Evolutionary conservation across 2,888 invertebrate species (phyloP), one percentile per base, ranked within the genome.

Genomic region (Latrodectus elegans): DNA sequence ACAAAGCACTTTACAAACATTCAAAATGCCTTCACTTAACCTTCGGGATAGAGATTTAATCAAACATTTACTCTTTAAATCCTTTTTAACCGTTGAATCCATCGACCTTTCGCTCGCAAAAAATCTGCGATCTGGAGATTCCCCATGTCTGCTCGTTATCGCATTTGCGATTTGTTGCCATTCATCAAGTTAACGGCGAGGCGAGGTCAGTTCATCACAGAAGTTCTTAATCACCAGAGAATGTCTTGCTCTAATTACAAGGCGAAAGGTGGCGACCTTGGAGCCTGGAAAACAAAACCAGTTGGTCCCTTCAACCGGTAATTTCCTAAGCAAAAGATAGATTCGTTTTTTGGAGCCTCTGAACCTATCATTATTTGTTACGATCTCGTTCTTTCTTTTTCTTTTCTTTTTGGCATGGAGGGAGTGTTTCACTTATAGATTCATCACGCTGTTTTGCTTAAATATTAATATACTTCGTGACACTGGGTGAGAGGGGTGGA

Each of bases 201-300:
- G 79, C 71, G 55, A 72, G 78, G 78, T 12, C 78, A 78, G 64
- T 64, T 72, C 71, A 71, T 80, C 72, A 64, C 78, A n/a, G 70
- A 51, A 70, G 60, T n/a, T 26, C 55, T 78, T 70, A 78, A 70
- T 78, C 52, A 53, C 52, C 49, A 68, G 60, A 74, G 26, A 11
- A 22, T n/a, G 49, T 65, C 65, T 68, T 77, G 77, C 77, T 77
- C 77, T 77, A 77, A 77, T 77, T 77, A 77, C 77, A 77, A 38
- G 22, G 49, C 76, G 17, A 22, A 17, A 76, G 76, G 76, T 76
- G 64, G 60, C 26, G 68, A 22, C 68, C 53, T 67, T 10, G 68
- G 51, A 10, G 38, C 64, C 10, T 38, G 38, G 38, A 38, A 38
- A 38, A 10, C 22, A 38, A 60, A 74, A 74, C 14, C 14, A 72